phyloP scores from a whole-genome alignment of 2,888 invertebrate genomes.

The Ormyrus labotus region DNA sequence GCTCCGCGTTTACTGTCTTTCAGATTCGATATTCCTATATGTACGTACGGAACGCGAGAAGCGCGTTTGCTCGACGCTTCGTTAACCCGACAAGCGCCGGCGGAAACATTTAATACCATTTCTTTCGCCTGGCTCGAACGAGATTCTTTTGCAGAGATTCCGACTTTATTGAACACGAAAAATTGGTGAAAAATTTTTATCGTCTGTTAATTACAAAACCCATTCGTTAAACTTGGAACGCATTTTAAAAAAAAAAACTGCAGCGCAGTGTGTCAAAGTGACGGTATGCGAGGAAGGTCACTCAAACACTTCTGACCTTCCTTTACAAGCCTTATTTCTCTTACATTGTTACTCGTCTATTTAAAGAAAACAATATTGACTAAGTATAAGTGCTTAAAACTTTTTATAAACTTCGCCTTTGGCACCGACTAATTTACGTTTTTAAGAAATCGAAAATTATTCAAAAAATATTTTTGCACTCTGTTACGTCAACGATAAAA shows the following conservation, averaged over 20 bases:
- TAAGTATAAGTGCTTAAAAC: not conserved
- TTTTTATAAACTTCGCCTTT: not conserved
- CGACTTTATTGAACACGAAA: not conserved
- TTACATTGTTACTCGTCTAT: not conserved
- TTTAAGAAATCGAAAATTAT: too few relatives aligned
- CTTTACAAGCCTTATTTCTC: not conserved
- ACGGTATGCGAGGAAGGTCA: not conserved
- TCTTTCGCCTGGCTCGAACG: conserved; percentile 29
- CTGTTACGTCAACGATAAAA: not conserved
- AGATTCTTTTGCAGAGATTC: conserved; percentile 2
- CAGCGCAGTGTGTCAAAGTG: too few relatives aligned
- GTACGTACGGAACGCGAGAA: not conserved
- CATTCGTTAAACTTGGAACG: too few relatives aligned
- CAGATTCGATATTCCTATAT: conserved; percentile 31
- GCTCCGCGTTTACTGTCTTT: conserved; percentile 20
- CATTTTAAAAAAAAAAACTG: too few relatives aligned
- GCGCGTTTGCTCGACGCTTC: conserved; percentile 42
- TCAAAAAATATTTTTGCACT: too few relatives aligned
- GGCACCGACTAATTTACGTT: too few relatives aligned
- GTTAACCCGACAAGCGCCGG: conserved; percentile 41
- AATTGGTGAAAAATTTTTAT: not conserved
- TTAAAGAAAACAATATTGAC: conserved; percentile 1
- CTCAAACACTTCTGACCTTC: not conserved
- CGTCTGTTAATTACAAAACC: too few relatives aligned
- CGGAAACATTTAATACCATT: conserved; percentile 52